Base-by-base conservation (phyloP, 2,888 invertebrate species). In the Athripsodes cinereus region DNA sequence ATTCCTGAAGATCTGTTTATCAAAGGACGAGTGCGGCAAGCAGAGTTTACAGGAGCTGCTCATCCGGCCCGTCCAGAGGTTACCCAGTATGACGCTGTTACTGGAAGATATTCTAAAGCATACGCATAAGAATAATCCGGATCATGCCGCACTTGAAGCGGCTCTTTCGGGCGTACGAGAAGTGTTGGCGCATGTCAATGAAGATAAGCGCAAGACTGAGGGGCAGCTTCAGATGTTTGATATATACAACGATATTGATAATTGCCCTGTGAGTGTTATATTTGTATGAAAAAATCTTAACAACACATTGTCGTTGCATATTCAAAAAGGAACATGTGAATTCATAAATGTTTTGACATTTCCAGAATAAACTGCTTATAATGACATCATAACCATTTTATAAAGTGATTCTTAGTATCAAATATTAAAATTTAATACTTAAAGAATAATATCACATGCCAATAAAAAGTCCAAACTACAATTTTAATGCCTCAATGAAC, bases 231-330 rank as follows among this genome's bases (percentile, higher is more conserved):
- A 90, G 66, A 90, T 98, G 83, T 96, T 99, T 76, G 94, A 96
- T 76, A 93, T 97, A 65, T 92, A 96, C 75, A 95, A 97, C 72
- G 96, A 97, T 71, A 98, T 99, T 68, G 97, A 98, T 71, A 92
- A 94, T 73, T 97, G 96, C 74, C 97, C 98, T 64, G 92, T 92
- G 72, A 78, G 79, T 76, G 49, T n/a, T n/a, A n/a, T n/a, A n/a
- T n/a, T n/a, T n/a, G n/a, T n/a, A n/a, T n/a, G n/a, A n/a, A n/a
- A n/a, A n/a, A n/a, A n/a, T n/a, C n/a, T n/a, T n/a, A n/a, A n/a
- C n/a, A n/a, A n/a, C n/a, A n/a, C n/a, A n/a, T n/a, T n/a, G n/a
- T n/a, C n/a, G n/a, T n/a, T n/a, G n/a, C n/a, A n/a, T n/a, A n/a
- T n/a, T n/a, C n/a, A n/a, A n/a, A n/a, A n/a, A n/a, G n/a, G n/a